Evolutionary conservation across 2,797 vertebrate species (phyloP), one percentile per base, ranked within the genome.

Genomic region (Lagocephalus sceleratus): DNA sequence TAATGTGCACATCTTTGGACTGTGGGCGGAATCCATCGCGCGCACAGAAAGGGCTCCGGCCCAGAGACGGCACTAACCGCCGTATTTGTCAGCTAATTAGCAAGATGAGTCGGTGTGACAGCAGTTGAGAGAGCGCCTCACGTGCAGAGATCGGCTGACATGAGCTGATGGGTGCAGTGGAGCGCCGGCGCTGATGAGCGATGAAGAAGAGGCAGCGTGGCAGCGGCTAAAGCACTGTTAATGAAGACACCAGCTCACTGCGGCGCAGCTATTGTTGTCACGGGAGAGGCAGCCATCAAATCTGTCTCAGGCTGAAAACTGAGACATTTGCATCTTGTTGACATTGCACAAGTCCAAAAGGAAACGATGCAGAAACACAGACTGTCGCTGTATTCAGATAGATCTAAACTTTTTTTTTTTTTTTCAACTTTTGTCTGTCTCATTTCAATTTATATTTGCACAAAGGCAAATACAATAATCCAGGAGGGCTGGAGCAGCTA

Each of bases 41-140:
- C 5, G 14, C 2, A 32, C 12, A 11, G 9, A 32, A 32, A 11
- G 32, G 32, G 12, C 32, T 35, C 11, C 3, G 14, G 32, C 14
- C 32, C 32, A 35, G 32, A 35, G 5, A 35, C 32, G 12, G 2
- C 3, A 1, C 32, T 35, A 35, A 58, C 66, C 58, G 42, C 65
- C 29, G 63, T 69, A 76, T 85, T 84, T 89, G 86, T 87, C 83
- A 85, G 85, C 83, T 85, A 87, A 89, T 89, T 88, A 88, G 83
- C 70, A 62, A 76, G 79, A 76, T 68, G 82, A 79, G 81, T 84
- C 79, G 76, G 79, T 55, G 72, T 42, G 72, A 71, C 73, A 76
- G 79, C 78, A 79, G 75, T 80, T 68, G 72, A 74, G 68, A 69
- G 66, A 79, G 74, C 51, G 32, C 51, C 71, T 73, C 63, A 54